These are phyloP conservation scores for Branchipolynoe longqiensis DNA, from an alignment of 2,888 invertebrate genomes.

Conservation along the genomic window DNA sequence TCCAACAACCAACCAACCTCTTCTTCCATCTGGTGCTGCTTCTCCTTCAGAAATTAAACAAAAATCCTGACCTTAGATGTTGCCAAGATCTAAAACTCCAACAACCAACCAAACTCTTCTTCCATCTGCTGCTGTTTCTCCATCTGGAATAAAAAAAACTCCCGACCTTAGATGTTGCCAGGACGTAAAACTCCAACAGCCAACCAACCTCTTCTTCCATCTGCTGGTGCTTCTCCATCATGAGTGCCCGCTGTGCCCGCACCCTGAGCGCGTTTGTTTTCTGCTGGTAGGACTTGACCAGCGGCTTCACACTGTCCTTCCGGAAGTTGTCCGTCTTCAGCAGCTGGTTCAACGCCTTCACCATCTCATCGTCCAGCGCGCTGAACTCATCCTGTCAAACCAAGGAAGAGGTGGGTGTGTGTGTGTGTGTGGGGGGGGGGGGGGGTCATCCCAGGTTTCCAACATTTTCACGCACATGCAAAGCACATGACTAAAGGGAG, in stretches of 20 bases:
- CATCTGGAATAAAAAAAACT: no score
- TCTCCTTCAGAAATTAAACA: not conserved
- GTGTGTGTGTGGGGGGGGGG: no score
- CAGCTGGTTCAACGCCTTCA: not conserved
- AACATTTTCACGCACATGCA: no score
- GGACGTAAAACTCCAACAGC: not conserved
- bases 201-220: not conserved
- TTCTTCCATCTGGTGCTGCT: no score
- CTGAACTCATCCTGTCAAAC: slow-evolving; percentile 3
- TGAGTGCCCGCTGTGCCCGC: not conserved
- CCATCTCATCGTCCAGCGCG: not conserved
- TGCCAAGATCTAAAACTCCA: not conserved
- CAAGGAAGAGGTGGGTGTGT: no score
- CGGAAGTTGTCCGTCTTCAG: not conserved
- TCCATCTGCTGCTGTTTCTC: no score
- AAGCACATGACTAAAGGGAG: no score
- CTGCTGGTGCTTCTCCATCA: not conserved
- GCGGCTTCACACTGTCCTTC: not conserved
- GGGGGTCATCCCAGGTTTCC: no score
- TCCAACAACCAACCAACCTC: no score
- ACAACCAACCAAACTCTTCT: no score
- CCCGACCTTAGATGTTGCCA: not conserved
- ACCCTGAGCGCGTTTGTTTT: not conserved
- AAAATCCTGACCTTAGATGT: not conserved
- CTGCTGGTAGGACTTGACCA: not conserved